Percentiles rank a stretch among this genome's conserved stretches.
Conservation (phyloP, 2,888 invertebrate species). For the Pristionchus arcanus region DNA sequence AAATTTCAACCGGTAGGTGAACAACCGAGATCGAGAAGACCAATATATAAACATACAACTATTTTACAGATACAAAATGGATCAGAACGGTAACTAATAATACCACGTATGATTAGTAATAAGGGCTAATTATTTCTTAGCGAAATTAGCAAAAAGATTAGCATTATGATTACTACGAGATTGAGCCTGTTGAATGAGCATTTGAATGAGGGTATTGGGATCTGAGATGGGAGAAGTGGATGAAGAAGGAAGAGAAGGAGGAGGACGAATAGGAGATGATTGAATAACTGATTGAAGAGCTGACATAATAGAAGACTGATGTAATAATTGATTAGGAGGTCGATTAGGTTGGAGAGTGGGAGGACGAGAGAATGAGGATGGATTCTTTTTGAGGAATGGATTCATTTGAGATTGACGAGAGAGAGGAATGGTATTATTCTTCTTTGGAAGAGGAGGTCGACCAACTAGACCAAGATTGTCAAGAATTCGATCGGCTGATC, state of each 20-base stretch:
- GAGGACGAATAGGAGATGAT: not conserved
- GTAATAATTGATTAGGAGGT: not conserved
- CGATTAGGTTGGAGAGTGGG: not conserved
- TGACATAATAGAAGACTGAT: not conserved
- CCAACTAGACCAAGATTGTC: not conserved
- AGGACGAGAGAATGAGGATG: not conserved
- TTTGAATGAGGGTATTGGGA: not conserved
- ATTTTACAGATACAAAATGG: not conserved
- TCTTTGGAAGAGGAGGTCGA: not conserved
- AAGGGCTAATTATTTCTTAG: not conserved
- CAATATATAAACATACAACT: not conserved
- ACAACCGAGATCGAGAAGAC: not conserved
- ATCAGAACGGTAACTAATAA: not conserved
- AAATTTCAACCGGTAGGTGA: not conserved
- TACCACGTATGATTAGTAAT: not conserved
- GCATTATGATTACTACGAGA: not conserved
- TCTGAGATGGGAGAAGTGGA: not conserved
- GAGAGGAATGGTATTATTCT: not conserved
- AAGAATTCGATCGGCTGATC: not conserved
- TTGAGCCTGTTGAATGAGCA: constrained; percentile 6
- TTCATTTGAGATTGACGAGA: not conserved
- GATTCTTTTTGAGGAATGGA: not conserved
- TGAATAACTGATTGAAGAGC: not conserved
- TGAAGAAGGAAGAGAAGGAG: not conserved
- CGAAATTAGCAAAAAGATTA: not conserved